Conservation (phyloP, 30 jellyfish, hydroid and myxozoan species). For the Turritopsis dohrnii region DNA sequence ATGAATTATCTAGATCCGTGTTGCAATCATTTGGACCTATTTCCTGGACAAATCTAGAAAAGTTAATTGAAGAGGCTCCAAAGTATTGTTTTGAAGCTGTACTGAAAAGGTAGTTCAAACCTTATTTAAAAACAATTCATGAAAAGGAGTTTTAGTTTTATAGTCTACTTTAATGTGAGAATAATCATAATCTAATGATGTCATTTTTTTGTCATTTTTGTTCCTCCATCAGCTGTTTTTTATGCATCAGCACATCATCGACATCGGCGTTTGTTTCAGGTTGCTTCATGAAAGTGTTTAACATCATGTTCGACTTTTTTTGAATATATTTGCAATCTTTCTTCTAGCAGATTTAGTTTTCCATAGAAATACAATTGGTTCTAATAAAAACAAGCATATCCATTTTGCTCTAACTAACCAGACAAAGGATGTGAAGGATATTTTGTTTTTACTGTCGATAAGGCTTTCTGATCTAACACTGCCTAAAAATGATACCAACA, state of each 20-base stretch:
- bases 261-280: too few species aligned
- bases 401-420: not conserved
- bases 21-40: slow-evolving; percentile 4
- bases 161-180: not conserved
- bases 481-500: not conserved
- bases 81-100: not conserved
- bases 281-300: too few species aligned
- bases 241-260: too few species aligned
- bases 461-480: not conserved
- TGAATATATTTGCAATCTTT: not conserved
- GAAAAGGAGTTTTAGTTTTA: not conserved
- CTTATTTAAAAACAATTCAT: too few species aligned
- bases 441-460: not conserved
- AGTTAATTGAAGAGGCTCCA: slow-evolving; percentile 3
- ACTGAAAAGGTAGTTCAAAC: not conserved
- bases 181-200: too few species aligned
- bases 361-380: not conserved
- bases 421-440: not conserved
- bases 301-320: not conserved
- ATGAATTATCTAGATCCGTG: not conserved
- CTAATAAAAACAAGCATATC: not conserved
- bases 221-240: too few species aligned
- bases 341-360: not conserved
- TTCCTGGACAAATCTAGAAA: slow-evolving; percentile 9
- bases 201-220: too few species aligned